Evolutionary conservation across 2,888 invertebrate species (phyloP).

Genomic region (Endomychus coccineus): DNA sequence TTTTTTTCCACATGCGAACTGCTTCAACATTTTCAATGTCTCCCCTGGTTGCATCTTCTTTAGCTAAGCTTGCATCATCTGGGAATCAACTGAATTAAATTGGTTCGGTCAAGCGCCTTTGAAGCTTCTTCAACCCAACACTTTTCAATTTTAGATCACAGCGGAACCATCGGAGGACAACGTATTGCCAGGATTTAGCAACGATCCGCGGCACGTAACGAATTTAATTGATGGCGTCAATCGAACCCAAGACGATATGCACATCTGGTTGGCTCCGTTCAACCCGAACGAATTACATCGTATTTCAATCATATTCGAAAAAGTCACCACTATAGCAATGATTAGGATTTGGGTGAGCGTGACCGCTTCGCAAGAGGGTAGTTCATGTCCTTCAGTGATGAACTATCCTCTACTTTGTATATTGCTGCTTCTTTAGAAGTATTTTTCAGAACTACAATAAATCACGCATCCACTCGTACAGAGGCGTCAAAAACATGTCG

Average conservation of each 20-base stretch:
- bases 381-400: slow-evolving; percentile 1
- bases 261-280: slow-evolving; percentile 68
- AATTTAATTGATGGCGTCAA: slow-evolving; percentile 66
- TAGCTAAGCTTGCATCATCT: too few species aligned
- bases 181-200: slow-evolving; percentile 59
- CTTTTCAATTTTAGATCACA: slow-evolving; percentile 47
- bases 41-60: too few species aligned
- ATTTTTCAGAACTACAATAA: slow-evolving; percentile 78
- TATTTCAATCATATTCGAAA: slow-evolving; percentile 53
- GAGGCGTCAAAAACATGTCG: slow-evolving; percentile 66
- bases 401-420: neutral
- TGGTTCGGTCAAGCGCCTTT: neutral
- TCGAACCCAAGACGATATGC: slow-evolving; percentile 67
- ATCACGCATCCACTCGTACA: slow-evolving; percentile 73
- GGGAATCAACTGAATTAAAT: too few species aligned
- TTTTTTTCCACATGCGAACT: too few species aligned
- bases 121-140: neutral
- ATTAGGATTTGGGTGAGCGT: slow-evolving; percentile 62
- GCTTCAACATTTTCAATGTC: too few species aligned
- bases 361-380: neutral
- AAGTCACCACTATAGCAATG: slow-evolving; percentile 50
- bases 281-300: slow-evolving; percentile 53
- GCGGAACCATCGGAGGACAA: slow-evolving; percentile 53
- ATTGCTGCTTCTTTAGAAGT: neutral
- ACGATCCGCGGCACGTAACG: slow-evolving; percentile 54